A percentile compares a stretch with the other conserved stretches of the same genome.
Evolutionary conservation across 1,140 invertebrate species (phyloP).

Genomic region (Drosophila eugracilis): DNA sequence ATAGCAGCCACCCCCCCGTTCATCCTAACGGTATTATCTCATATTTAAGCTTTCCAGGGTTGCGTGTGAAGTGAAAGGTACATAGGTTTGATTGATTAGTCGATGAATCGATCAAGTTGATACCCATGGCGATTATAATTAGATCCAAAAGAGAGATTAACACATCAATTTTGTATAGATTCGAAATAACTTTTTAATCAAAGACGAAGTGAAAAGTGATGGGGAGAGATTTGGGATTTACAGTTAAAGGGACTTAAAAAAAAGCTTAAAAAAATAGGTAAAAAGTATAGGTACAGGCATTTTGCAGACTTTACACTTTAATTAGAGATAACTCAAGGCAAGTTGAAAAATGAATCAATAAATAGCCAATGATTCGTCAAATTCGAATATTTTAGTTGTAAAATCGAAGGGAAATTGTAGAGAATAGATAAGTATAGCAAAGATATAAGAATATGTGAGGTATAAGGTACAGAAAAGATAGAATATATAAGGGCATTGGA

Average conservation of each 20-base stretch:
- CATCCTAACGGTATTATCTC: not conserved
- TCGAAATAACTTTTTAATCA: conserved; percentile 39
- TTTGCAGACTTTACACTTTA: not conserved
- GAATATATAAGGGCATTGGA: no score
- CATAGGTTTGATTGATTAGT: conserved; percentile 31
- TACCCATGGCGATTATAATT: not conserved
- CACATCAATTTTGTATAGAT: conserved; percentile 17
- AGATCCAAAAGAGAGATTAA: conserved; percentile 26
- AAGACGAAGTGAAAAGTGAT: not conserved
- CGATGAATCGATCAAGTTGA: conserved; percentile 1
- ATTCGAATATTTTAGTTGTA: not conserved
- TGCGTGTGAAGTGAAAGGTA: conserved; percentile 51
- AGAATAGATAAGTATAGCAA: not conserved
- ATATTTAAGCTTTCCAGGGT: conserved; percentile 2
- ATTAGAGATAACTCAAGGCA: no score
- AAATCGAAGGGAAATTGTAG: not conserved
- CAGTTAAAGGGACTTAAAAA: not conserved
- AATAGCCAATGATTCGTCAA: not conserved
- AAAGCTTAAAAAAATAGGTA: not conserved
- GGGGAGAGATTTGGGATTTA: not conserved
- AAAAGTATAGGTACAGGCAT: not conserved
- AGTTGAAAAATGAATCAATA: not conserved
- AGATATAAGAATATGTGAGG: no score
- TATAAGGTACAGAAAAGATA: no score
- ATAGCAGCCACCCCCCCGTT: not conserved